Percentiles rank a stretch among this genome's conserved stretches.
These are phyloP conservation scores for Ectemnius continuus DNA, from an alignment of 2,888 invertebrate species.

Conservation along the genomic window DNA sequence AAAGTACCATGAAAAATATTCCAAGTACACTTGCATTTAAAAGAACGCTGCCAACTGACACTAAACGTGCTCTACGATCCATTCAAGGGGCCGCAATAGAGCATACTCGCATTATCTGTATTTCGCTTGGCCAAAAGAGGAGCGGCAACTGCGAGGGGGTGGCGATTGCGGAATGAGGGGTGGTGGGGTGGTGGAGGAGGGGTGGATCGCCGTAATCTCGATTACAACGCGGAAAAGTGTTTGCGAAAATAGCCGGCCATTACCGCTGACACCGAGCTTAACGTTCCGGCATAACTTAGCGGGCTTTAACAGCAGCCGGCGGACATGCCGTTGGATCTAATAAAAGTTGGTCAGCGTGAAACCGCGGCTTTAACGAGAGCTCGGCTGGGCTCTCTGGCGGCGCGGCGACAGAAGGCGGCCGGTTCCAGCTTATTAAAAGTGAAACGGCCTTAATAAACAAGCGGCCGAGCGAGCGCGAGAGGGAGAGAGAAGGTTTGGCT, in stretches of 20 bases:
- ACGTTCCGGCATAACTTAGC: slow-evolving; percentile 59
- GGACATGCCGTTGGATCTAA: slow-evolving; percentile 62
- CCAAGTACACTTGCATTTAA: no score
- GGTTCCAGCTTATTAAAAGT: slow-evolving; percentile 74
- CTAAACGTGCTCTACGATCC: no score
- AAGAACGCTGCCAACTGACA: no score
- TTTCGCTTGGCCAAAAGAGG: no score
- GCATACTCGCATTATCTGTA: no score
- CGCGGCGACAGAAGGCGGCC: slow-evolving; percentile 35
- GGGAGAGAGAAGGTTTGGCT: slow-evolving; percentile 23
- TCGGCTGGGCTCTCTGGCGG: slow-evolving; percentile 35
- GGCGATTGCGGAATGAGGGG: no score
- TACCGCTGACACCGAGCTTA: slow-evolving; percentile 52
- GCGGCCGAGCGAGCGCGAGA: slow-evolving; percentile 27
- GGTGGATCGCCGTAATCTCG: slow-evolving; percentile 31
- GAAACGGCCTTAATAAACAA: slow-evolving; percentile 72
- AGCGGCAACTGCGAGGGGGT: no score
- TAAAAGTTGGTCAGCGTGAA: slow-evolving; percentile 75
- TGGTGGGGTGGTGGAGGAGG: no score
- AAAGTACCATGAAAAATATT: no score
- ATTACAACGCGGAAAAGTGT: slow-evolving; percentile 45
- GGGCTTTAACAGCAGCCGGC: slow-evolving; percentile 58
- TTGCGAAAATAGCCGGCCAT: slow-evolving; percentile 42
- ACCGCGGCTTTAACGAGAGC: slow-evolving; percentile 62
- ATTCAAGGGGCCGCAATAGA: no score